Conservation (phyloP, 2,888 invertebrate genomes). For the Polietes domitor region DNA sequence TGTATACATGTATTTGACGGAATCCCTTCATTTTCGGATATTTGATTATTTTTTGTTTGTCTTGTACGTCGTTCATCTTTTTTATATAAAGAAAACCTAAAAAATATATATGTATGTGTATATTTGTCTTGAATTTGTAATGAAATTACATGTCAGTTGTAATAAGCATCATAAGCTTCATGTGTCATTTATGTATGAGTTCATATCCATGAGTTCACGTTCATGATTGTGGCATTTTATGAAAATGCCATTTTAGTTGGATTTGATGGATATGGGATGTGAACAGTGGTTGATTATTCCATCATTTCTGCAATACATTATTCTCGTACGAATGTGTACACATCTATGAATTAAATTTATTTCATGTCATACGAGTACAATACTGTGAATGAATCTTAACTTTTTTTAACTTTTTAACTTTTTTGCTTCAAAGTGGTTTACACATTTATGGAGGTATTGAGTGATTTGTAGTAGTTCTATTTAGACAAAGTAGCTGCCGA, state of each 20-base stretch:
- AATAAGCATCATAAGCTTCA: constrained; percentile 67
- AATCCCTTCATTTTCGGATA: constrained; percentile 49
- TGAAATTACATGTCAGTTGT: constrained; percentile 76
- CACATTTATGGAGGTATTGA: background rate
- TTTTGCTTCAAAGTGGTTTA: background rate
- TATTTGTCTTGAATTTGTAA: constrained; percentile 72
- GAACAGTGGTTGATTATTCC: constrained; percentile 53
- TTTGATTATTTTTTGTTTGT: constrained; percentile 46
- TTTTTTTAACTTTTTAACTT: too few relatives aligned
- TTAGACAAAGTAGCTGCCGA: too few relatives aligned
- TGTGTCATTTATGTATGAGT: constrained; percentile 24
- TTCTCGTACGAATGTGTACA: background rate
- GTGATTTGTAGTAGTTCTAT: background rate
- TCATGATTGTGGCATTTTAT: constrained; percentile 55
- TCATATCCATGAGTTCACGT: constrained; percentile 27
- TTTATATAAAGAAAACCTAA: background rate
- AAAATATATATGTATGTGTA: background rate
- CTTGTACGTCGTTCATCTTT: constrained; percentile 7
- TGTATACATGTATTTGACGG: background rate
- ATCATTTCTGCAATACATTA: constrained; percentile 4
- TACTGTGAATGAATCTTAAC: background rate
- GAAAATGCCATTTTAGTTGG: constrained; percentile 44
- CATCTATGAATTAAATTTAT: background rate
- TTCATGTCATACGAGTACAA: background rate
- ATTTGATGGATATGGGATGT: constrained; percentile 60